Evolutionary conservation across 1,140 invertebrate species (phyloP).

Genomic region (Drosophila mayri): DNA sequence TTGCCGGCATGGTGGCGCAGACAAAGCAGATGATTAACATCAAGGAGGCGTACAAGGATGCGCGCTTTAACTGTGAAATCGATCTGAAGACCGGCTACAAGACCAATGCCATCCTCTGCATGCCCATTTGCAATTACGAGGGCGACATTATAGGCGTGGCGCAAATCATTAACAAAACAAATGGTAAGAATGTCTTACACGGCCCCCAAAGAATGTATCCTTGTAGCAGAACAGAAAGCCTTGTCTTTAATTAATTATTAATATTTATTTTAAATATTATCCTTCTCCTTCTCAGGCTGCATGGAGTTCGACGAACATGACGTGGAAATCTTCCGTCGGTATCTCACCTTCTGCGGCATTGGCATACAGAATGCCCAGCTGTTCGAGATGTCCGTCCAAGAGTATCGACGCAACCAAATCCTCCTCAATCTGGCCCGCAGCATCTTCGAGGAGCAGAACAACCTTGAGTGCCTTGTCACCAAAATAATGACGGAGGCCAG

Average conservation of each 20-base stretch:
- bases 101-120: conserved; percentile 95
- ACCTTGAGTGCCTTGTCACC: conserved; percentile 95
- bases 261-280: not conserved
- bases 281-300: conserved; percentile 85
- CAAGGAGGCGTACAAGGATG: conserved; percentile 94
- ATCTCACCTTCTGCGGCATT: conserved; percentile 98
- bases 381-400: conserved; percentile 96
- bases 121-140: conserved; percentile 98
- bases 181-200: conserved; percentile 85
- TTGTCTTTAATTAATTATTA: not conserved
- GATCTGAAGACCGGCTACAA: conserved; percentile 96
- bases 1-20: conserved; percentile 94
- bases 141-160: conserved; percentile 98
- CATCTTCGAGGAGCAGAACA: conserved; percentile 97
- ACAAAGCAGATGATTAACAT: conserved; percentile 96
- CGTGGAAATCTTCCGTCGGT: conserved; percentile 94
- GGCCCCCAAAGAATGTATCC: not conserved
- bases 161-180: conserved; percentile 98
- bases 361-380: conserved; percentile 98
- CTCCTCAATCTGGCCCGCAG: conserved; percentile 93
- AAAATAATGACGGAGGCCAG: conserved; percentile 98
- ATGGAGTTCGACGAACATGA: conserved; percentile 95
- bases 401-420: conserved; percentile 97
- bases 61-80: conserved; percentile 95
- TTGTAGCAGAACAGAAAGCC: not conserved